Conservation (phyloP, 2,888 invertebrate genomes). For the Mimumesa dahlbomi region DNA sequence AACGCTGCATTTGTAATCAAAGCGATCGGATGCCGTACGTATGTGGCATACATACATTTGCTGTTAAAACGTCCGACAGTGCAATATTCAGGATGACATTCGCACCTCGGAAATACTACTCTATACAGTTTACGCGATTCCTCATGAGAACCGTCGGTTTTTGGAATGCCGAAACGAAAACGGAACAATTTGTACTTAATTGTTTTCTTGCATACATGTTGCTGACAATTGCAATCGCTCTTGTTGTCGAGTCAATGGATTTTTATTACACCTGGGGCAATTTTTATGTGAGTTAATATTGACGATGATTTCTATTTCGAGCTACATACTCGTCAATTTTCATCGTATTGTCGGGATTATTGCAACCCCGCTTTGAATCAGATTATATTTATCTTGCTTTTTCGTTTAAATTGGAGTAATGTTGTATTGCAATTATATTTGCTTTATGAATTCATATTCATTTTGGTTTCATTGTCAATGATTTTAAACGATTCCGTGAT, state of each 20-base stretch:
- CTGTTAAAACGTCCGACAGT: background rate
- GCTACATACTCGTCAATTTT: background rate
- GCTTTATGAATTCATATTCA: too few relatives aligned
- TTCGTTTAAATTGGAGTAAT: too few relatives aligned
- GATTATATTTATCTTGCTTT: background rate
- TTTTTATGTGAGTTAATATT: constrained; percentile 55
- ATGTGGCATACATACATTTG: background rate
- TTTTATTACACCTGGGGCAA: constrained; percentile 54
- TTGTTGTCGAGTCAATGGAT: constrained; percentile 44
- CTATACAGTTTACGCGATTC: constrained; percentile 50
- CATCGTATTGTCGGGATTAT: background rate
- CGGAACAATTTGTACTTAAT: constrained; percentile 37
- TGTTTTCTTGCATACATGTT: constrained; percentile 49
- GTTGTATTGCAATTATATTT: too few relatives aligned
- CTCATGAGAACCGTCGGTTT: constrained; percentile 59
- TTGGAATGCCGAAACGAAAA: constrained; percentile 48
- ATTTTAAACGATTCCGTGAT: too few relatives aligned
- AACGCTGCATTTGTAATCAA: background rate
- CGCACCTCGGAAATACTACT: constrained; percentile 21
- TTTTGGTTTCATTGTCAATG: too few relatives aligned
- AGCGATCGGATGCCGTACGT: too few relatives aligned
- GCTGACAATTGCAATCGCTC: constrained; percentile 17
- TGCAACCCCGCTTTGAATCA: background rate
- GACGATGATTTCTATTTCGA: background rate
- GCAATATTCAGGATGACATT: background rate